These are phyloP conservation scores for Acropora yongei DNA, from an alignment of 64 coral and sea anemone species.

Conservation along the genomic window DNA sequence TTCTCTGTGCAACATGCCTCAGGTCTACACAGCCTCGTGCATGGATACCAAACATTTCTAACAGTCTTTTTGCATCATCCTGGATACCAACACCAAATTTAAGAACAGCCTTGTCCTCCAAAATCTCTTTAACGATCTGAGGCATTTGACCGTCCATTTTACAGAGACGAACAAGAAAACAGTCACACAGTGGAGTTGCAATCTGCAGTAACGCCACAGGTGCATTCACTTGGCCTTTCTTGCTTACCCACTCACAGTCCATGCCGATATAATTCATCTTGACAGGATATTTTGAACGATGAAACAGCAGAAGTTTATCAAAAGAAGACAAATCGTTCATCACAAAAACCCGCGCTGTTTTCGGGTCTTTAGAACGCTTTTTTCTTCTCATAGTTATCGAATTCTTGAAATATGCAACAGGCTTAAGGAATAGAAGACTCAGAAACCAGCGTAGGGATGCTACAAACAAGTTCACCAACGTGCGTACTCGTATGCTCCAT, in stretches of 20 bases:
- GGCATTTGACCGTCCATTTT: constrained; percentile 70
- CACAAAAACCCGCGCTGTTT: constrained; percentile 33
- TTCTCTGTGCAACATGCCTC: constrained; percentile 80
- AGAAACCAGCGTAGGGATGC: too few species aligned
- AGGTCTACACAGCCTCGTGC: constrained; percentile 89
- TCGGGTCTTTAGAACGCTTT: too few species aligned
- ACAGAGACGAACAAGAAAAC: constrained; percentile 82
- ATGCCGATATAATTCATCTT: constrained; percentile 79
- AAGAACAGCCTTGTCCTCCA: constrained; percentile 83
- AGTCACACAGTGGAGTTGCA: constrained; percentile 78
- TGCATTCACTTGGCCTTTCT: constrained; percentile 13
- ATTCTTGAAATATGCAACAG: too few species aligned
- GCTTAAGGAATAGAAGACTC: too few species aligned
- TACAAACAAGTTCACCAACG: too few species aligned
- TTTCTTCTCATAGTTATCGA: too few species aligned
- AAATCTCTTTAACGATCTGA: constrained; percentile 50
- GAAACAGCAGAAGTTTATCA: constrained; percentile 53
- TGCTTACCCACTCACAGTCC: constrained; percentile 96
- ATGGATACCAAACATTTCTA: constrained; percentile 65
- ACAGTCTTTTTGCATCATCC: constrained; percentile 88
- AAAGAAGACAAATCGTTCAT: constrained; percentile 26
- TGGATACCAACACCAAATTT: constrained; percentile 96
- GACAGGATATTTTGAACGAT: constrained; percentile 51
- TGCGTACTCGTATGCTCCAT: too few species aligned
- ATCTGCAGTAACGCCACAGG: constrained; percentile 90